These are phyloP conservation scores for Proisotoma minuta DNA, from an alignment of 2,888 invertebrate species.

Conservation along the genomic window DNA sequence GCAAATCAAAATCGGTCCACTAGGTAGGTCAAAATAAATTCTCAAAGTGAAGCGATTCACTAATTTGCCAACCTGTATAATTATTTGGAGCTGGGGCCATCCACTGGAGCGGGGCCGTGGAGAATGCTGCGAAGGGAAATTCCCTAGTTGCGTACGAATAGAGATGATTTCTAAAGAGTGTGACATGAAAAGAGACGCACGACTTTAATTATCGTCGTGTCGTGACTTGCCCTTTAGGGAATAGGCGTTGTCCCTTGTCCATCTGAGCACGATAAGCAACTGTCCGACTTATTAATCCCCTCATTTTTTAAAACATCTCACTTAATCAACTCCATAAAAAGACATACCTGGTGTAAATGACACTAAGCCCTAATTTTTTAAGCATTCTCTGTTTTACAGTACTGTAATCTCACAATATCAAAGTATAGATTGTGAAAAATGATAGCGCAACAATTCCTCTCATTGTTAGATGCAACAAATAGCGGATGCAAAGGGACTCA, in stretches of 20 bases:
- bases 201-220: slow-evolving; percentile 13
- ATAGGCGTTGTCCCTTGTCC: slow-evolving; percentile 35
- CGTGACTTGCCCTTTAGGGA: slow-evolving; percentile 19
- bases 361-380: background rate
- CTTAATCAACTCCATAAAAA: slow-evolving; percentile 2
- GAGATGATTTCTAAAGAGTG: slow-evolving; percentile 10
- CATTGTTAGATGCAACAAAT: no score
- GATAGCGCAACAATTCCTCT: no score
- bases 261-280: background rate
- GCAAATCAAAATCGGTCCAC: no score
- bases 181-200: slow-evolving; percentile 14
- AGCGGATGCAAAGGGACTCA: background rate
- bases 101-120: background rate
- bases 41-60: background rate
- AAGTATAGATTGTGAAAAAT: slow-evolving; percentile 3
- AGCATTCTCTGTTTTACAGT: no score
- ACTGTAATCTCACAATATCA: no score
- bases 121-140: background rate
- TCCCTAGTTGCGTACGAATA: background rate
- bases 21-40: no score
- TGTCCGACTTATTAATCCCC: background rate
- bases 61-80: background rate
- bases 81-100: background rate
- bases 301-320: background rate
- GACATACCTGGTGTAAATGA: background rate